Conservation (phyloP, 1,140 invertebrate genomes). For the Diabrotica virgifera region DNA sequence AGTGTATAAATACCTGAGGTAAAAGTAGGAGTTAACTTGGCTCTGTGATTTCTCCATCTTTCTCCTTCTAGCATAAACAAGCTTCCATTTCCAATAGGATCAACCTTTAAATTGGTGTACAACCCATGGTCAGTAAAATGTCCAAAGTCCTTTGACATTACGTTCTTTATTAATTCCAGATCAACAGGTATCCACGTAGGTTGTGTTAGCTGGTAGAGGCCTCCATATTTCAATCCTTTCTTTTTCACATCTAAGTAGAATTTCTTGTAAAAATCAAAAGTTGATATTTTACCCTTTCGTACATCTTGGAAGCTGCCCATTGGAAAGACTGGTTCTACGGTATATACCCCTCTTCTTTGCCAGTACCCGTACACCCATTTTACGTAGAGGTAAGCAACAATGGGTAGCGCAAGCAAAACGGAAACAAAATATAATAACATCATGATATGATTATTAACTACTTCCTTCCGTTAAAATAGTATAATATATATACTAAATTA, state of each 20-base stretch:
- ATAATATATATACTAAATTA: too few relatives aligned
- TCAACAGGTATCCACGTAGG: conserved; percentile 41
- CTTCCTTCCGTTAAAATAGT: too few relatives aligned
- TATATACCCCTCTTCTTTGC: conserved; percentile 22
- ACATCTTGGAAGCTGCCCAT: conserved; percentile 17
- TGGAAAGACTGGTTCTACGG: conserved; percentile 26
- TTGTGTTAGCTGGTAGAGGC: background rate
- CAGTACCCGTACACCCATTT: conserved; percentile 28
- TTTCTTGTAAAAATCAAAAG: conserved; percentile 15
- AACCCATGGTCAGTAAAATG: conserved; percentile 49
- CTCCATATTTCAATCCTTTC: conserved; percentile 29
- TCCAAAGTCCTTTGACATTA: conserved; percentile 51
- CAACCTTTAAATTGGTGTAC: conserved; percentile 45
- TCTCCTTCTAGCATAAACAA: conserved; percentile 49
- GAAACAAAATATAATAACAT: too few relatives aligned
- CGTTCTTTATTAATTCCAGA: conserved; percentile 49
- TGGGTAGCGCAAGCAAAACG: background rate
- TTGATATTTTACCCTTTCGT: conserved; percentile 9
- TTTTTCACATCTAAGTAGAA: conserved; percentile 45
- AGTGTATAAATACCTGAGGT: conserved; percentile 35
- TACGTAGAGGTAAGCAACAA: conserved; percentile 19
- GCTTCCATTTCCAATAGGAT: conserved; percentile 49
- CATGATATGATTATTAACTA: too few relatives aligned
- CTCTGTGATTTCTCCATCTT: conserved; percentile 51
- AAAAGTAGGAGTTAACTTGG: conserved; percentile 51